Base-by-base conservation (phyloP, 2,888 invertebrate genomes). In the Blastobasis lacticolella region DNA sequence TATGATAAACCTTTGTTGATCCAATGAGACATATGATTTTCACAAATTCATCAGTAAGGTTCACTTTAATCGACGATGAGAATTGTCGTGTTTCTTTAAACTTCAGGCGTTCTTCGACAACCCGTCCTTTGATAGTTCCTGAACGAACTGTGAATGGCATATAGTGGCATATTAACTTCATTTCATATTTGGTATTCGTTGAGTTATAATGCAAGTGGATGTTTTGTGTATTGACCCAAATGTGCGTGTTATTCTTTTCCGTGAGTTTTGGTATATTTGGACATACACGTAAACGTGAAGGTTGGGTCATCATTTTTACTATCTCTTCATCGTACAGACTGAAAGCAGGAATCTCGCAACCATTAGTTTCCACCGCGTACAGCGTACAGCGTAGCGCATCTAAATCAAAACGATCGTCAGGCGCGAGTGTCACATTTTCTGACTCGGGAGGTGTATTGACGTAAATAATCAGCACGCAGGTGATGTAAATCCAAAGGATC, bases 291-390 rank as follows among this genome's bases (percentile, higher is more conserved):
- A 90, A 70, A 3, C 75, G 68, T 1, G 75, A 62, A 8, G 87
- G 88, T 47, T 74, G 68, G 48, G 71, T 62, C 10, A 90, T 76
- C 60, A 81, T 91, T 55, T 79, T 69, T 48, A 57, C 73, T 66
- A 85, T 0, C 91, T 87, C 53, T 90, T 82, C 69, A 92, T 78
- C 23, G 9, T 49, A 85, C 0, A 91, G 88, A 52, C 90, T 81
- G 69, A 92, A 78, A 5, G 84, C 83, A 1, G 92, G 91, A 60
- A 93, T 92, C 37, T 82, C 84, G 64, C 93, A 93, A 9, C 92
- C 92, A 55, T 81, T 70, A 3, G 90, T 92, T 59, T 84, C 78
- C 46, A 92, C 86, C 9, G 89, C 71, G 23, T 23, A 23, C 23
- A 23, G 23, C 23, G 23, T 23, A 23, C 23, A 23, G 23, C 23